These are phyloP conservation scores for Poliocrania exsul DNA, from an alignment of 2,797 vertebrate genomes.

Conservation along the genomic window DNA sequence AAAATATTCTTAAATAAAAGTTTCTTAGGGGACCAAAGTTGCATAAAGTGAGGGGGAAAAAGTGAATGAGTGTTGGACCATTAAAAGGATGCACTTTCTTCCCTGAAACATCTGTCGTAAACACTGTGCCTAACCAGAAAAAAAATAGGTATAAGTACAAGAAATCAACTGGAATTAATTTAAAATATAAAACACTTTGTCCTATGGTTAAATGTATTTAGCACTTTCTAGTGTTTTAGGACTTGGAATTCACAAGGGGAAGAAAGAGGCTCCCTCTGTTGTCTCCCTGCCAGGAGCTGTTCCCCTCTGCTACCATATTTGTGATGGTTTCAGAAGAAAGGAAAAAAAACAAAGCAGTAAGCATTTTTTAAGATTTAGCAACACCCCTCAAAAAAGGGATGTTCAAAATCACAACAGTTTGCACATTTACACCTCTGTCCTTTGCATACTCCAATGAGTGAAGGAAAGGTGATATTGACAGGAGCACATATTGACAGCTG, in stretches of 20 bases:
- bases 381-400: background rate
- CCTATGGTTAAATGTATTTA: background rate
- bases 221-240: constrained; percentile 43
- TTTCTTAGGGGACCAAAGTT: background rate
- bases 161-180: background rate
- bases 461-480: background rate
- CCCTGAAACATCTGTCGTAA: background rate
- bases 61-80: background rate
- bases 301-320: background rate
- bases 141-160: background rate
- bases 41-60: background rate
- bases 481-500: background rate
- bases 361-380: background rate
- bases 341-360: background rate
- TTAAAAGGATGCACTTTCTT: background rate
- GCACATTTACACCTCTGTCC: background rate
- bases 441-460: background rate
- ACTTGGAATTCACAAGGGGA: constrained; percentile 5
- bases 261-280: background rate
- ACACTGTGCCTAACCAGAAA: background rate
- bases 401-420: background rate
- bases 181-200: background rate
- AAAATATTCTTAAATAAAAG: background rate
- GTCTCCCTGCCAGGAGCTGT: background rate
- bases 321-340: background rate